These are phyloP conservation scores for Drosophila varians DNA, from an alignment of 1,140 invertebrate genomes.

Conservation along the genomic window DNA sequence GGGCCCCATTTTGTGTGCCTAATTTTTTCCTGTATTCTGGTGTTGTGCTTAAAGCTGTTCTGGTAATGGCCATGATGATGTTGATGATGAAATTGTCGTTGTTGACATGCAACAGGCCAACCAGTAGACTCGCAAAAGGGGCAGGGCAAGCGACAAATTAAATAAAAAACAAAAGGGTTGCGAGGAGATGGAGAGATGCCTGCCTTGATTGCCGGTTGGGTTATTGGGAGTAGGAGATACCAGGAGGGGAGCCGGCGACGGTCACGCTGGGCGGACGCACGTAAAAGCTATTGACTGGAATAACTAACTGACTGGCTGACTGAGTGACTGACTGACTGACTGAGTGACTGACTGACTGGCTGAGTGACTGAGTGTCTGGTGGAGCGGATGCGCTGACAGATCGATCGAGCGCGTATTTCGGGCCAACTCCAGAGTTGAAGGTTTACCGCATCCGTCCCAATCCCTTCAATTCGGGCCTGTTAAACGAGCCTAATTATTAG, in stretches of 20 bases:
- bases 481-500: slow-evolving; percentile 79
- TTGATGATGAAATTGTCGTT: slow-evolving; percentile 75
- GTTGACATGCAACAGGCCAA: slow-evolving; percentile 74
- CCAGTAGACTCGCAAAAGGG: neutral
- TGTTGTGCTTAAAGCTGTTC: slow-evolving; percentile 22
- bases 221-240: slow-evolving; percentile 17
- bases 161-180: slow-evolving; percentile 73
- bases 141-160: slow-evolving; percentile 69
- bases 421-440: slow-evolving; percentile 64
- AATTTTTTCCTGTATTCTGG: slow-evolving; percentile 6
- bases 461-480: slow-evolving; percentile 49
- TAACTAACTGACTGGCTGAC: too few relatives aligned
- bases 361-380: neutral
- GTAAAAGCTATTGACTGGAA: slow-evolving; percentile 70
- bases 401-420: slow-evolving; percentile 58
- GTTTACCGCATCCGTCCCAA: slow-evolving; percentile 33
- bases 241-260: slow-evolving; percentile 60
- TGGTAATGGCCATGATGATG: slow-evolving; percentile 30
- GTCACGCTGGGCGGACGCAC: slow-evolving; percentile 79
- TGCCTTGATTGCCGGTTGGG: slow-evolving; percentile 43
- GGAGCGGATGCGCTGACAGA: slow-evolving; percentile 65
- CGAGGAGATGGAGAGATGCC: slow-evolving; percentile 58
- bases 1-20: too few relatives aligned
- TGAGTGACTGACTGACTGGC: slow-evolving; percentile 41
- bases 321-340: slow-evolving; percentile 19